These are phyloP conservation scores for Ophion obscuratus DNA, from an alignment of 2,888 invertebrate genomes.

Conservation along the genomic window DNA sequence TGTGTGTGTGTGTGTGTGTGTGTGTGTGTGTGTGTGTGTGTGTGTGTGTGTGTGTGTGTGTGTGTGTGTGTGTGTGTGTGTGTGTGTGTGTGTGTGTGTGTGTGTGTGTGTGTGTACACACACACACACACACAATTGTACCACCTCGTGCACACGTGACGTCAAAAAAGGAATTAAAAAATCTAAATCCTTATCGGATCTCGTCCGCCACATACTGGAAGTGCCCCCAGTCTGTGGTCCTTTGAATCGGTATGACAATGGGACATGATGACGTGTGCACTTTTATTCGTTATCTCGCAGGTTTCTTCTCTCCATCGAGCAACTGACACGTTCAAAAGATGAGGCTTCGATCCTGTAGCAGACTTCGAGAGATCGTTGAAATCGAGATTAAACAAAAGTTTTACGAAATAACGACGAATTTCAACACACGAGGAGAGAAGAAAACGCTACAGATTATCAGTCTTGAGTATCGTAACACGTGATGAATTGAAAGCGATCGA, in stretches of 20 bases:
- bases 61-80: no score
- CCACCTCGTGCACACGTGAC: constrained; percentile 51
- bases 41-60: no score
- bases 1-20: no score
- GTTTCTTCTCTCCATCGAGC: constrained; percentile 32
- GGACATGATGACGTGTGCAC: constrained; percentile 66
- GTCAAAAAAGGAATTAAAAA: no score
- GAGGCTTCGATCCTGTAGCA: not conserved
- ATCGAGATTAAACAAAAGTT: no score
- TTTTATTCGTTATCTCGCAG: constrained; percentile 60
- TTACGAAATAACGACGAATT: no score
- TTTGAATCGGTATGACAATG: constrained; percentile 17
- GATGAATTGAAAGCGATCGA: no score
- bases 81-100: no score
- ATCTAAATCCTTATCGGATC: constrained; percentile 69
- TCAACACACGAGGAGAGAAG: no score
- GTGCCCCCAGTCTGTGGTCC: not conserved
- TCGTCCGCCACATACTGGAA: constrained; percentile 60
- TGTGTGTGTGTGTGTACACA: no score
- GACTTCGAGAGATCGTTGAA: not conserved
- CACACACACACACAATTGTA: not conserved
- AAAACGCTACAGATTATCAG: not conserved
- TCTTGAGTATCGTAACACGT: not conserved
- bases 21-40: no score
- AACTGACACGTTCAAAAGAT: not conserved